phyloP scores from a whole-genome alignment of 1,140 invertebrate species.

The Brachionus angularis region DNA sequence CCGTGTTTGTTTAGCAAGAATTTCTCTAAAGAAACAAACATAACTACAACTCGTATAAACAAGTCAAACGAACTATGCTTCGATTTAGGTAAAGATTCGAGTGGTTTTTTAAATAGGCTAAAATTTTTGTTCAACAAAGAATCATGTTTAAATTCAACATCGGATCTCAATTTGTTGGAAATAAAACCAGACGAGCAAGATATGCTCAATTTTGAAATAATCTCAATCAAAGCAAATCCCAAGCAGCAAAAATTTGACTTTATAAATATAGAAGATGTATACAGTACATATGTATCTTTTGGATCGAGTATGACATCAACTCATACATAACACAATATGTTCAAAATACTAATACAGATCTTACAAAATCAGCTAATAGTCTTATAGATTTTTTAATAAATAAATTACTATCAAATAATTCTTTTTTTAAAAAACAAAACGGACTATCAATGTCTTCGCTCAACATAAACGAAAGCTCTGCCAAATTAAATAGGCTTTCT shows the following conservation, averaged over 20 bases:
- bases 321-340: conserved; percentile 11
- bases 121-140: conserved; percentile 13
- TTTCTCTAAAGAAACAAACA: neutral
- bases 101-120: neutral
- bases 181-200: conserved; percentile 1
- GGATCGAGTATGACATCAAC: conserved; percentile 30
- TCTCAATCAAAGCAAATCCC: too few species aligned
- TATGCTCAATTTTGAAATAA: conserved; percentile 23
- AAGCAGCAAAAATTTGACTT: conserved; percentile 6
- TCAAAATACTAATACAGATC: neutral
- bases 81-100: neutral
- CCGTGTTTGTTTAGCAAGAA: conserved; percentile 23
- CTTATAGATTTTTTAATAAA: neutral
- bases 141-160: neutral
- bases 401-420: neutral
- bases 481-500: conserved; percentile 16
- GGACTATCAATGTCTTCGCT: neutral
- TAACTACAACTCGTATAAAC: neutral
- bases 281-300: conserved; percentile 9
- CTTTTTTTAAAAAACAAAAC: neutral
- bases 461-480: conserved; percentile 12
- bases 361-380: neutral
- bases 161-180: conserved; percentile 2
- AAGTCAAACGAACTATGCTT: conserved; percentile 2
- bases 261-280: conserved; percentile 8